Evolutionary conservation across 2,888 invertebrate species (phyloP).

Genomic region (Operophtera brumata): DNA sequence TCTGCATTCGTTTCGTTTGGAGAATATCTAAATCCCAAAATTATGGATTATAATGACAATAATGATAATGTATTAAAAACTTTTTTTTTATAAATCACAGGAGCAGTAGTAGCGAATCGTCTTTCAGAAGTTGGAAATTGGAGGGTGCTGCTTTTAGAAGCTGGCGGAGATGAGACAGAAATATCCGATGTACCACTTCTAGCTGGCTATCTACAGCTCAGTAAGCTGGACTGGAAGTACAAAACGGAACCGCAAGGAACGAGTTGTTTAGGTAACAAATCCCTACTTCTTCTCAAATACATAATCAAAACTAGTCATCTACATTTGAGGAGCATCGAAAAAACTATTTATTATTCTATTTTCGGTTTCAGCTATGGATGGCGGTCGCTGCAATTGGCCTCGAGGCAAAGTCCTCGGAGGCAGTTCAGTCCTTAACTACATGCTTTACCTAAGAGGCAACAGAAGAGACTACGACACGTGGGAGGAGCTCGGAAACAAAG

Average conservation of each 20-base stretch:
- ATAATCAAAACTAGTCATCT: too few relatives aligned
- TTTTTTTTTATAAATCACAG: constrained; percentile 59
- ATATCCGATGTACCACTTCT: constrained; percentile 93
- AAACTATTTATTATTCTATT: too few relatives aligned
- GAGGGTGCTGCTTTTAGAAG: constrained; percentile 91
- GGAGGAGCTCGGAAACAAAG: constrained; percentile 92
- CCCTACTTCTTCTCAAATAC: neutral
- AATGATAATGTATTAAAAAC: neutral
- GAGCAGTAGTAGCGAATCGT: constrained; percentile 91
- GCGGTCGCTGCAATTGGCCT: constrained; percentile 93
- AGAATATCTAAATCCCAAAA: neutral
- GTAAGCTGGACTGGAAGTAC: constrained; percentile 95
- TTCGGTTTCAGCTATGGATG: constrained; percentile 86
- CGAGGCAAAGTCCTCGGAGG: constrained; percentile 96
- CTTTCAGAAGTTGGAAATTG: constrained; percentile 89
- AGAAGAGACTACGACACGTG: constrained; percentile 93
- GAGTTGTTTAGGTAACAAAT: constrained; percentile 86
- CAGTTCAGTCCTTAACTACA: constrained; percentile 93
- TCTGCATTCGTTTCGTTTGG: too few relatives aligned
- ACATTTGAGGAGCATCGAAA: too few relatives aligned
- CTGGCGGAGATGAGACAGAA: constrained; percentile 94
- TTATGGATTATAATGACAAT: neutral
- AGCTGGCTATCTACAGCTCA: constrained; percentile 92
- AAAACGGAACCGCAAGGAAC: constrained; percentile 93
- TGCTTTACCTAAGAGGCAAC: constrained; percentile 95